Base-by-base conservation (phyloP, 2,888 invertebrate species). In the Euplagia quadripunctaria region DNA sequence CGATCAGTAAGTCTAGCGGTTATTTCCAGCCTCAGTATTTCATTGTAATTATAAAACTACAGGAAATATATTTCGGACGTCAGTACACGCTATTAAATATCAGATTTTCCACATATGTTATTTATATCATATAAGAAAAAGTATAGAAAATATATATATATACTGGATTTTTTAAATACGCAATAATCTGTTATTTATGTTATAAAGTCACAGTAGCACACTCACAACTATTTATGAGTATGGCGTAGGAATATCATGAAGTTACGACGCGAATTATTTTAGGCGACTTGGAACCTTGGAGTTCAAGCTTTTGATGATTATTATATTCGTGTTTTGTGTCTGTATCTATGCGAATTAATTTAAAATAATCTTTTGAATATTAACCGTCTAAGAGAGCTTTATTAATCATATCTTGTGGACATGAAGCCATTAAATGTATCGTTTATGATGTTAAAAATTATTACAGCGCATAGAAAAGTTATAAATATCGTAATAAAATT, bases 121-220 rank as follows among this genome's bases (percentile, higher is more conserved):
- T 86, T 87, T 84, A 80, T 79, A 81, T 82, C 76, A 71, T 74
- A 82, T 81, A 81, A 82, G 84, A 85, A 87, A 85, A 79, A 73
- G 76, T 68, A 70, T 64, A 74, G 82, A 86, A 84, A n/a, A n/a
- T n/a, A n/a, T n/a, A n/a, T n/a, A 83, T 85, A 83, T 87, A 86
- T 86, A 85, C 77, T 76, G 78, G 81, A 79, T 81, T 83, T 84
- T 83, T 85, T 87, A 89, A 88, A 85, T 61, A 92, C 90, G 89
- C 82, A 85, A 86, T 89, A 87, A 86, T 82, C 75, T 71, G 86
- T 90, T 91, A 93, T 93, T 92, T 92, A 91, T 88, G 90, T 85
- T 84, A 82, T 74, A 72, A 76, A 80, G 82, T 77, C 74, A 41
- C 42, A 65, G 16, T 31, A 76, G 80, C 79, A 77, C 79, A 75